A percentile compares a stretch with the other conserved stretches of the same genome.
phyloP scores from a whole-genome alignment of 2,888 invertebrate species.

The Panorpa germanica region DNA sequence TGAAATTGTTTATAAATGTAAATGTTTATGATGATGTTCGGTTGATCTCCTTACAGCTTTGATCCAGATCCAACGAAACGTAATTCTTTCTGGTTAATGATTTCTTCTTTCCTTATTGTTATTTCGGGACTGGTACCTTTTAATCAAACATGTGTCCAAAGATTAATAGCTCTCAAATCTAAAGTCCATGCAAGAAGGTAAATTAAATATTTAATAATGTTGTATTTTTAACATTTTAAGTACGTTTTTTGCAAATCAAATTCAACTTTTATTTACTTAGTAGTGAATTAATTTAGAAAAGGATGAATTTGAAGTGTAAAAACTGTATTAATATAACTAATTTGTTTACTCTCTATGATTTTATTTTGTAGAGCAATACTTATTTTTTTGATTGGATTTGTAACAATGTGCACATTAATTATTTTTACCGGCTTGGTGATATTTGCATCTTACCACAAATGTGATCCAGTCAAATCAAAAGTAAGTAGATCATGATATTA shows the following conservation, averaged over 20 bases:
- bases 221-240: constrained; percentile 11
- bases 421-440: constrained; percentile 37
- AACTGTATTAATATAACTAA: no score
- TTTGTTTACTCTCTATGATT: no score
- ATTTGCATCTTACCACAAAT: constrained; percentile 32
- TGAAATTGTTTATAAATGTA: no score
- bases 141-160: constrained; percentile 55
- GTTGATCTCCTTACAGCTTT: no score
- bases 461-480: constrained; percentile 35
- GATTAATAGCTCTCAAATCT: constrained; percentile 41
- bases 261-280: no score
- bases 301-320: no score
- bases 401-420: constrained; percentile 32
- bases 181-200: constrained; percentile 35
- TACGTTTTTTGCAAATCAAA: background rate
- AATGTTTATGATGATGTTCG: constrained; percentile 36
- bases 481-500: constrained; percentile 14
- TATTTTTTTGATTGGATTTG: constrained; percentile 32
- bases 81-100: constrained; percentile 41
- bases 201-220: no score
- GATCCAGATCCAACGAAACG: constrained; percentile 37
- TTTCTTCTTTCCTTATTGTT: constrained; percentile 33
- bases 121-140: constrained; percentile 44
- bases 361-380: constrained; percentile 29
- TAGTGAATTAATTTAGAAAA: no score